Evolutionary conservation across 64 coral and sea anemone genomes (phyloP).

Genomic region (Montipora capricornis): DNA sequence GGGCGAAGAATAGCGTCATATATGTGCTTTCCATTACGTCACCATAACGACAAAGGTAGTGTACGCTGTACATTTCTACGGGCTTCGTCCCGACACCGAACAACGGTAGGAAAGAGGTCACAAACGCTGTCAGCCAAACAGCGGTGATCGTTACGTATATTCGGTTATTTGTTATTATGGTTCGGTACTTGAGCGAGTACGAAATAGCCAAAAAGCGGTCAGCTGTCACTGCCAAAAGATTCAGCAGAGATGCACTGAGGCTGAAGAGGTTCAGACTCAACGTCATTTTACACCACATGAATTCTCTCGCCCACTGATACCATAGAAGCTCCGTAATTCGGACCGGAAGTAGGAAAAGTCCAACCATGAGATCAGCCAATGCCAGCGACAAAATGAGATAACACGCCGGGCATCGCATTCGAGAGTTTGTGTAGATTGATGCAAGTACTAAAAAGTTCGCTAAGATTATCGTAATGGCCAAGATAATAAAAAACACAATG

Average conservation of each 20-base stretch:
- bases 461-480: slow-evolving; percentile 42
- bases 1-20: slow-evolving; percentile 36
- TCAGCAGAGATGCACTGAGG: slow-evolving; percentile 63
- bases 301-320: slow-evolving; percentile 14
- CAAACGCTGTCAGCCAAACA: slow-evolving; percentile 43
- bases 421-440: slow-evolving; percentile 24
- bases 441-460: slow-evolving; percentile 62
- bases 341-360: slow-evolving; percentile 51
- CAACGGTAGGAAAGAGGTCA: slow-evolving; percentile 29
- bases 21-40: slow-evolving; percentile 57
- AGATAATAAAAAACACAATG: slow-evolving; percentile 44
- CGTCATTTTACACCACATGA: slow-evolving; percentile 65
- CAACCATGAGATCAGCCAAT: slow-evolving; percentile 68
- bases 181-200: slow-evolving; percentile 52
- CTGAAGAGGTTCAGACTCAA: slow-evolving; percentile 64
- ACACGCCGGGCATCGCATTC: slow-evolving; percentile 39
- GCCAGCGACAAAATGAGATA: slow-evolving; percentile 60
- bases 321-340: slow-evolving; percentile 57
- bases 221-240: slow-evolving; percentile 57
- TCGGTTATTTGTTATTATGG: slow-evolving; percentile 24
- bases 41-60: slow-evolving; percentile 36
- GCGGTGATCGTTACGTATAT: neutral
- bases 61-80: neutral
- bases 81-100: slow-evolving; percentile 15
- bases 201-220: slow-evolving; percentile 74